A percentile compares a stretch with the other conserved stretches of the same genome.
These are phyloP conservation scores for Sprattus sprattus DNA, from an alignment of 2,113 vertebrate genomes.

Conservation along the genomic window DNA sequence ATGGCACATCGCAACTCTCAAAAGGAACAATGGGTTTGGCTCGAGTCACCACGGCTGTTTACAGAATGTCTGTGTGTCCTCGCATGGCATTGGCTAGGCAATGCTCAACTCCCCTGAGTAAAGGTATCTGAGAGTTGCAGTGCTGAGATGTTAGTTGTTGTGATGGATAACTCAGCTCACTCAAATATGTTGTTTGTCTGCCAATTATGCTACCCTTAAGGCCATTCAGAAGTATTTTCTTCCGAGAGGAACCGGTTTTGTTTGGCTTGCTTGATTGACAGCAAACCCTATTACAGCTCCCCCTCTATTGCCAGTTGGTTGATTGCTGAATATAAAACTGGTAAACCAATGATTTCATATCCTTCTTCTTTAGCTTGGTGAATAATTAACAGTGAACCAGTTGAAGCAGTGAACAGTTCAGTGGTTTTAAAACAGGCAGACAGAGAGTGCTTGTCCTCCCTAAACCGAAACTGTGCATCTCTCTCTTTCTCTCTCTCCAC, in stretches of 20 bases:
- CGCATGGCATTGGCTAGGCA: background rate
- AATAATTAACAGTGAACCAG: background rate
- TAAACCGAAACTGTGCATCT: background rate
- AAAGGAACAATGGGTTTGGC: background rate
- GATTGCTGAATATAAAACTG: background rate
- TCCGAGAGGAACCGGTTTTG: background rate
- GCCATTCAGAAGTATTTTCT: background rate
- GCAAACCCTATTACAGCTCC: background rate
- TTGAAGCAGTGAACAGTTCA: background rate
- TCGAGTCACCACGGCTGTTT: conserved; percentile 38
- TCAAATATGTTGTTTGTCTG: no score
- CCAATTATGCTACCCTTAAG: background rate
- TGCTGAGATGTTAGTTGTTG: background rate
- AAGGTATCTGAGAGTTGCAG: background rate
- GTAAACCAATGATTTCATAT: background rate
- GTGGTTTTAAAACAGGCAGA: background rate
- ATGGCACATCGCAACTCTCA: background rate
- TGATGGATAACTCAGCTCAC: background rate
- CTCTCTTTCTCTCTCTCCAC: conserved; percentile 20
- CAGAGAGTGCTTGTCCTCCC: background rate
- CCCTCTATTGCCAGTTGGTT: background rate
- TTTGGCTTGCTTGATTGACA: background rate
- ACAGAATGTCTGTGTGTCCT: background rate
- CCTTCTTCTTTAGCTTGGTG: background rate
- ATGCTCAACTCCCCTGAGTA: background rate